Evolutionary conservation across 1,140 invertebrate genomes (phyloP).

Genomic region (Leptinotarsa defecta): DNA sequence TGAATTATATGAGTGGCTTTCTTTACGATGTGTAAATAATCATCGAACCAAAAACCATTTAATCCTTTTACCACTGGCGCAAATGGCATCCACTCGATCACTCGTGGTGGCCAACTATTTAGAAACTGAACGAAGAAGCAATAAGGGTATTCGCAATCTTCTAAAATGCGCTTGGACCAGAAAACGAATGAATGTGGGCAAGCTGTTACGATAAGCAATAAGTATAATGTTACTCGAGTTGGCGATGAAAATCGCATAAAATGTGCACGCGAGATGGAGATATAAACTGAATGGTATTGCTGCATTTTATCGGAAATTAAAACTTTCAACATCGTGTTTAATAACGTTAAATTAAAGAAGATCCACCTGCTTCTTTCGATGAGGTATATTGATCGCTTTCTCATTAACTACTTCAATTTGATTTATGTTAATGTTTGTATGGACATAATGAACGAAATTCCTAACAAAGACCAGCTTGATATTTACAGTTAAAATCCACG

Average conservation of each 20-base stretch:
- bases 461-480: too few species aligned
- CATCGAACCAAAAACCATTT: too few species aligned
- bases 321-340: not conserved
- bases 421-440: too few species aligned
- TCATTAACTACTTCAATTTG: too few species aligned
- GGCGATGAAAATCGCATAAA: not conserved
- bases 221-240: slow-evolving; percentile 4
- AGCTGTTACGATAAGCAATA: slow-evolving; percentile 4
- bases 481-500: too few species aligned
- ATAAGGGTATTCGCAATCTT: slow-evolving; percentile 1
- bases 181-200: not conserved
- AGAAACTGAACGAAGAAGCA: not conserved
- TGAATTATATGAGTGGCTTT: too few species aligned
- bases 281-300: slow-evolving; percentile 3
- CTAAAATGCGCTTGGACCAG: not conserved
- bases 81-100: not conserved
- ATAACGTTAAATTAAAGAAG: not conserved
- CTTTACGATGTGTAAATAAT: too few species aligned
- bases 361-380: too few species aligned
- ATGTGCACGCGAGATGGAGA: slow-evolving; percentile 5
- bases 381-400: too few species aligned
- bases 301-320: not conserved
- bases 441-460: too few species aligned
- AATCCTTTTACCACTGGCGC: not conserved
- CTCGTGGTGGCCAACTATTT: not conserved